Percentiles rank a stretch among this genome's conserved stretches.
Evolutionary conservation across 2,888 invertebrate species (phyloP).

Genomic region (Philaethria dido): DNA sequence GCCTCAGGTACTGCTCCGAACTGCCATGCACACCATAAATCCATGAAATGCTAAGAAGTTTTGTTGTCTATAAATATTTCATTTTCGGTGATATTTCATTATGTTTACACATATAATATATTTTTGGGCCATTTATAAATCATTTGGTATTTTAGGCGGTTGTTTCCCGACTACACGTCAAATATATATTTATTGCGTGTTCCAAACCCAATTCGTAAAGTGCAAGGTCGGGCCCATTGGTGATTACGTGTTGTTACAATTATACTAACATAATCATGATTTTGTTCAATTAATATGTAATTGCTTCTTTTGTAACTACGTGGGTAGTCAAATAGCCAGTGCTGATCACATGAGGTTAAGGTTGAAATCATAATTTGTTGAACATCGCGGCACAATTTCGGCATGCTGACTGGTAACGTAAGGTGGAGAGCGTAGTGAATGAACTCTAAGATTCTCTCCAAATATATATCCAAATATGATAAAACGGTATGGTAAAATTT

Average conservation of each 20-base stretch:
- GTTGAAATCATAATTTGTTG: background rate
- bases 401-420: background rate
- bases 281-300: constrained; percentile 18
- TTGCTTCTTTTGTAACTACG: background rate
- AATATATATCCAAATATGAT: no score
- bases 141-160: background rate
- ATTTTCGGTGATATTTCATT: background rate
- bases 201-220: background rate
- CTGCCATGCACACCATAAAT: no score
- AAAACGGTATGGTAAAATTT: no score
- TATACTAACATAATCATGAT: background rate
- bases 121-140: background rate
- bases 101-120: background rate
- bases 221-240: constrained; percentile 1
- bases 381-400: background rate
- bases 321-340: background rate
- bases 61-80: no score
- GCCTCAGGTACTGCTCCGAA: no score
- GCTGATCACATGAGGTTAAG: constrained; percentile 2
- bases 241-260: background rate
- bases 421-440: background rate
- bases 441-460: background rate
- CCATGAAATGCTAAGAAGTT: no score
- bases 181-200: background rate
- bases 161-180: background rate